These are phyloP conservation scores for Saimiri boliviensis DNA, from an alignment of 2,113 vertebrate genomes.

Conservation along the genomic window DNA sequence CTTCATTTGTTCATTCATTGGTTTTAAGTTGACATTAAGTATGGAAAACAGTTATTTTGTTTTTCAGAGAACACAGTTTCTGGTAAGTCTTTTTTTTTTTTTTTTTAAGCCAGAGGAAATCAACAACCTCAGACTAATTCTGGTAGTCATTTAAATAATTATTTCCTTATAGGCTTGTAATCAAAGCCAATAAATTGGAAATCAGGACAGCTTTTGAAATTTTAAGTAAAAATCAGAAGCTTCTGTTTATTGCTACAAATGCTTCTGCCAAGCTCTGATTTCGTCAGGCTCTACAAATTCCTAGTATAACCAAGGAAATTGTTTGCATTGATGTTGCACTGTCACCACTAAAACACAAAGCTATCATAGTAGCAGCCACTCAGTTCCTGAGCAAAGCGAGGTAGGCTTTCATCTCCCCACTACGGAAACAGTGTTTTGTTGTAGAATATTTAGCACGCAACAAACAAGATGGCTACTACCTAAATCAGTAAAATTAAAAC, in stretches of 20 bases:
- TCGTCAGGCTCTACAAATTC: not conserved
- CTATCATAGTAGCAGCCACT: not conserved
- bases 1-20: not conserved
- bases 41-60: not conserved
- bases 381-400: slow-evolving; percentile 71
- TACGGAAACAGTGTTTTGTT: slow-evolving; percentile 30
- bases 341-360: not conserved
- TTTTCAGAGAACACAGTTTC: not conserved
- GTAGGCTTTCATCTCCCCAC: slow-evolving; percentile 69
- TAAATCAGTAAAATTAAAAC: not conserved
- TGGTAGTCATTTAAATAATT: slow-evolving; percentile 45
- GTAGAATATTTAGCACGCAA: slow-evolving; percentile 60
- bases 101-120: not conserved
- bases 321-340: not conserved
- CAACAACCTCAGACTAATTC: slow-evolving; percentile 24
- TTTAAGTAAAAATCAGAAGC: slow-evolving; percentile 45
- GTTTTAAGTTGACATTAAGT: not conserved
- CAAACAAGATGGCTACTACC: slow-evolving; percentile 68
- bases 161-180: slow-evolving; percentile 4
- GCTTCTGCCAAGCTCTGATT: not conserved
- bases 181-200: slow-evolving; percentile 46
- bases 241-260: not conserved
- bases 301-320: not conserved
- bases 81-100: not conserved
- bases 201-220: slow-evolving; percentile 24